These are phyloP conservation scores for Galago senegalensis DNA, from an alignment of 2,797 vertebrate species.

Conservation along the genomic window DNA sequence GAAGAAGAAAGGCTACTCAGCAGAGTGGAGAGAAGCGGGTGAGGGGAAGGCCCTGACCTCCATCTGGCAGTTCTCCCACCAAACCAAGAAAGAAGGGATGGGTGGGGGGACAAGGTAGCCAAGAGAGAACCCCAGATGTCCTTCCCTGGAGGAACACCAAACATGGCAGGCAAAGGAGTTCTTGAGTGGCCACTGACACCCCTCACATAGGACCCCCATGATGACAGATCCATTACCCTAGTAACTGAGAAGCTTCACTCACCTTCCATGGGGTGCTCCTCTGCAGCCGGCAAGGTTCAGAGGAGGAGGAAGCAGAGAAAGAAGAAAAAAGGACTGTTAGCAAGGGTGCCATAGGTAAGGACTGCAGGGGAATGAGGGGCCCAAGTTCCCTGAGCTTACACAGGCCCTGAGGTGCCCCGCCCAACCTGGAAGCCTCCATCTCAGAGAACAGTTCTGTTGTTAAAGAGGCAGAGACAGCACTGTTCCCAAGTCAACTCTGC, in stretches of 20 bases:
- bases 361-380: background rate
- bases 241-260: slow-evolving; percentile 67
- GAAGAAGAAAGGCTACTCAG: background rate
- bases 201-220: background rate
- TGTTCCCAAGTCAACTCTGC: background rate
- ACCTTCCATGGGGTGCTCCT: slow-evolving; percentile 88
- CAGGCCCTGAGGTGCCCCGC: background rate
- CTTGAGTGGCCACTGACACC: background rate
- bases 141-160: background rate
- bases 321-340: slow-evolving; percentile 66
- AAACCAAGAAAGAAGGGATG: background rate
- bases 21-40: background rate
- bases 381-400: background rate
- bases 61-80: background rate
- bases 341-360: background rate
- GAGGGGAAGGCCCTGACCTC: background rate
- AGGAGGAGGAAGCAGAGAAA: slow-evolving; percentile 52
- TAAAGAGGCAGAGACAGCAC: background rate
- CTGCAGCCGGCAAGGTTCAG: slow-evolving; percentile 63
- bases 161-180: background rate
- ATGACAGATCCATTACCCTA: background rate
- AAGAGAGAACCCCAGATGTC: background rate
- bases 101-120: background rate
- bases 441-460: background rate
- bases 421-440: background rate